Evolutionary conservation across 2,797 vertebrate genomes (phyloP).

Genomic region (Pampus argenteus): DNA sequence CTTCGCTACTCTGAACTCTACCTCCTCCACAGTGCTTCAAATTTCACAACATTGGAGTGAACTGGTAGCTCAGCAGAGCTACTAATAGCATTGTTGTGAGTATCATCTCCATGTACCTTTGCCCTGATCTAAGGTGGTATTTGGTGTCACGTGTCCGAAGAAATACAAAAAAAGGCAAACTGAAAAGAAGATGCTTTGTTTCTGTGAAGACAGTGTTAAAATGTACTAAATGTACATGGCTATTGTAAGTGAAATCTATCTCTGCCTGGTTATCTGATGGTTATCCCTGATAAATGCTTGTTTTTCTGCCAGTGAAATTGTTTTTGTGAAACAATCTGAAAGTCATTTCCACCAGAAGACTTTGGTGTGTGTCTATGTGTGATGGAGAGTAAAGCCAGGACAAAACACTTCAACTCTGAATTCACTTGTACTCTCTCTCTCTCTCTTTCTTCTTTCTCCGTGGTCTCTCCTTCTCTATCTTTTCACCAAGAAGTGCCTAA

Average conservation of each 20-base stretch:
- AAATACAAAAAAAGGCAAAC: conserved; percentile 10
- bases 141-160: neutral
- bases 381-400: conserved; percentile 56
- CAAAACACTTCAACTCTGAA: conserved; percentile 75
- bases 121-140: conserved; percentile 19
- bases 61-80: conserved; percentile 16
- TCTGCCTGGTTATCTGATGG: conserved; percentile 60
- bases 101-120: conserved; percentile 13
- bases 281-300: conserved; percentile 62
- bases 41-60: conserved; percentile 7
- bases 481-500: conserved; percentile 69
- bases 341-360: conserved; percentile 69
- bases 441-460: conserved; percentile 13
- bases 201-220: conserved; percentile 53
- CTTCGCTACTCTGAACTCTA: conserved; percentile 12
- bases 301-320: conserved; percentile 56
- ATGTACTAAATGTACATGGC: conserved; percentile 44
- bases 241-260: conserved; percentile 63
- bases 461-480: conserved; percentile 29
- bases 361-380: conserved; percentile 12
- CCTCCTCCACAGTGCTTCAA: conserved; percentile 24
- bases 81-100: neutral
- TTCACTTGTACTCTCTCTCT: conserved; percentile 60
- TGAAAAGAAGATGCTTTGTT: conserved; percentile 21
- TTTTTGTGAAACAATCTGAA: conserved; percentile 71